Evolutionary conservation across 2,113 vertebrate species (phyloP), one percentile per base, ranked within the genome.

Genomic region (Morone chrysops): DNA sequence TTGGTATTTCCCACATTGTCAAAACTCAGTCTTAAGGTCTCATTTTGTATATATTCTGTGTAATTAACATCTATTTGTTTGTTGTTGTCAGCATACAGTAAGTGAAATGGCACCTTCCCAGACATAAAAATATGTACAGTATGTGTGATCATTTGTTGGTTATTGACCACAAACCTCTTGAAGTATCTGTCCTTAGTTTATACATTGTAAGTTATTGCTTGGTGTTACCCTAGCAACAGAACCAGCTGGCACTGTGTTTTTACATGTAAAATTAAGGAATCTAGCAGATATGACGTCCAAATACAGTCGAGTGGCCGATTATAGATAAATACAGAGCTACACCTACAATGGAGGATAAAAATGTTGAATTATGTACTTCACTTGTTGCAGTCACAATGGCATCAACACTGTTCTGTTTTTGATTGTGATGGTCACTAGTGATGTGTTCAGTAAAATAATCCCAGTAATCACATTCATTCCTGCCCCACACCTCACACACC

Each of bases 221-320:
- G 87, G 68, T 87, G 89, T 92, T 92, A 75, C 82, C 78, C 63
- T 90, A 81, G 89, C 88, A 88, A 90, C 90, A 66, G 92, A 94
- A 94, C 78, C 95, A 95, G 94, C 94, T 94, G 94, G 93, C 85
- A 92, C 94, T 95, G 95, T 94, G 93, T 95, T 92, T 87, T 84
- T 80, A 85, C 78, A 69, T 84, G 65, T 88, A 31, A 89, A 76
- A 81, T 76, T 82, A 91, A 86, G 87, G 78, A 82, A 69, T 50
- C 59, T 48, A 36, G 43, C 45, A 14, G 47, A 82, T 84, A 1
- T 76, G 50, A 75, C 6, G 31, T 56, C 8, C 48, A 57, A 31
- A 22, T 50, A 25, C 48, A 62, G 57, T 56, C 9, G 4, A 1
- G 47, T 25, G 9, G 17, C 12, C 50, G 51, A 8, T 38, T 20